These are phyloP conservation scores for Antennarius striatus DNA, from an alignment of 2,113 vertebrate genomes.

Conservation along the genomic window DNA sequence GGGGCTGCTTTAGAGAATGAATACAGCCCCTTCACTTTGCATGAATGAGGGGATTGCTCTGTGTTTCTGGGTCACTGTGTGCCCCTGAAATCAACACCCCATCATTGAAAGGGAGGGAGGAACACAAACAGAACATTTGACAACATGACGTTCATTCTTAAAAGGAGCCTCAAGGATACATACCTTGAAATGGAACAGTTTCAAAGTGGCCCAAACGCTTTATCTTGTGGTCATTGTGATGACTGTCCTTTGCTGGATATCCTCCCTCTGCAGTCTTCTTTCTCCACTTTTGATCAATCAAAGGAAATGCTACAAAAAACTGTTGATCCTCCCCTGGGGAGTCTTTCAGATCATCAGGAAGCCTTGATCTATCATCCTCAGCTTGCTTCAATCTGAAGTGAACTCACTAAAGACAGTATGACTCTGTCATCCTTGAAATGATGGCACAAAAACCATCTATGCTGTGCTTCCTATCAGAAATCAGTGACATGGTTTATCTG, in stretches of 20 bases:
- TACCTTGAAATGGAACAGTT: background rate
- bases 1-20: constrained; percentile 40
- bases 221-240: background rate
- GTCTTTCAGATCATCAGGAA: background rate
- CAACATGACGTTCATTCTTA: constrained; percentile 30
- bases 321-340: too few relatives aligned
- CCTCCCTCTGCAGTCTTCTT: background rate
- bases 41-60: constrained; percentile 55
- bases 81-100: constrained; percentile 67
- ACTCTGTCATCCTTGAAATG: background rate
- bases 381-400: background rate
- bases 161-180: constrained; percentile 8
- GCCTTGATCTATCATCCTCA: background rate
- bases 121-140: constrained; percentile 38
- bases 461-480: constrained; percentile 4
- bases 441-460: constrained; percentile 1
- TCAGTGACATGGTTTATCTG: background rate
- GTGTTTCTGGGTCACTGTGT: constrained; percentile 71
- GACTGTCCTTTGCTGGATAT: background rate
- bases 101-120: constrained; percentile 7
- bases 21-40: constrained; percentile 54
- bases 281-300: constrained; percentile 13
- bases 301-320: background rate
- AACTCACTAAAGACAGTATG: background rate
- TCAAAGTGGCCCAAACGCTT: background rate